These are phyloP conservation scores for Acipenser transmontanus DNA, from an alignment of 2,797 vertebrate species.

Conservation along the genomic window DNA sequence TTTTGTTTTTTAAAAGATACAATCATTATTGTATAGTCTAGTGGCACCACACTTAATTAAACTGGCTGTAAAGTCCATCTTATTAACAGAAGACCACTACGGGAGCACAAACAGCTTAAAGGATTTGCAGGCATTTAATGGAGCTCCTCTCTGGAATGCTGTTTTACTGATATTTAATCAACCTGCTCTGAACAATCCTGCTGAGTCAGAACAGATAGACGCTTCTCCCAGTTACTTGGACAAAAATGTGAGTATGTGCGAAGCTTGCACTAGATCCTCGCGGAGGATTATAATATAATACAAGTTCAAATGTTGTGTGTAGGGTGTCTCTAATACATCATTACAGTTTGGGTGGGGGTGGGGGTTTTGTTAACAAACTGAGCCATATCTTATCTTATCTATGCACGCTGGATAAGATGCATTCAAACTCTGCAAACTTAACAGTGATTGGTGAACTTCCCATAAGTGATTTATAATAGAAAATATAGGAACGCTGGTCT, in stretches of 20 bases:
- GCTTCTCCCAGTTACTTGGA: not conserved
- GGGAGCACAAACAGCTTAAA: constrained; percentile 29
- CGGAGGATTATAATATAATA: too few species aligned
- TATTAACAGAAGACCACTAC: not conserved
- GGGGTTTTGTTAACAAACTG: not conserved
- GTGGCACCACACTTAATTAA: not conserved
- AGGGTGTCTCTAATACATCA: too few species aligned
- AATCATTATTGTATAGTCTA: too few species aligned
- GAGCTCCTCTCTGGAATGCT: constrained; percentile 51
- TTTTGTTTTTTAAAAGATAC: too few species aligned
- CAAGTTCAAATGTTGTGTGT: too few species aligned
- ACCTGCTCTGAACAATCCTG: constrained; percentile 42
- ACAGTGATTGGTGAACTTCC: too few species aligned
- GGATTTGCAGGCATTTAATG: constrained; percentile 59
- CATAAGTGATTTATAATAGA: too few species aligned
- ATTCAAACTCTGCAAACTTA: too few species aligned
- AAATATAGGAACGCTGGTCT: too few species aligned
- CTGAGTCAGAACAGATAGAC: constrained; percentile 45
- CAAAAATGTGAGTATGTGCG: constrained; percentile 19
- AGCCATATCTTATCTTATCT: not conserved
- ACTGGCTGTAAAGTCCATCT: not conserved
- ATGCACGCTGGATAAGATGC: too few species aligned
- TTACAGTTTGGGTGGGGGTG: not conserved
- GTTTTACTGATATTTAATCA: constrained; percentile 54
- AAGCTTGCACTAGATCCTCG: too few species aligned